Evolutionary conservation across 2,797 vertebrate genomes (phyloP), one percentile per base, ranked within the genome.

Genomic region (Cuniculus paca): DNA sequence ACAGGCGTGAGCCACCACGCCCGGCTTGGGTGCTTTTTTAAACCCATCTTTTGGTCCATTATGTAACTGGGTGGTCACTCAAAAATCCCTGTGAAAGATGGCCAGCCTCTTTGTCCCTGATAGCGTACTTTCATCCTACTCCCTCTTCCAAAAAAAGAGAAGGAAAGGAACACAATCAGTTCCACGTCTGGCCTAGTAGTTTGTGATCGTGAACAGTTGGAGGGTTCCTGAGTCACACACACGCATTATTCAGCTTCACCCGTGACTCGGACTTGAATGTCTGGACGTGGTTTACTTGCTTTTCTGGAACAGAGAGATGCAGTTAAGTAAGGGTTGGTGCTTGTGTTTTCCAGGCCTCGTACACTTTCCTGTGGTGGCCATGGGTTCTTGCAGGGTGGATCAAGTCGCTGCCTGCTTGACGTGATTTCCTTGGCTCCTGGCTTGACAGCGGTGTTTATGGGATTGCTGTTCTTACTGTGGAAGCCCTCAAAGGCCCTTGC

Each of bases 361-460:
- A 0, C 28, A 45, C 9, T 10, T 79, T 12, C 54, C 9, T 0
- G 0, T 4, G 7, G 45, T n/a, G 14, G 28, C 12, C 1, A 72
- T 28, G 9, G 13, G 9, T 26, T 75, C 81, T 14, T 16, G 2
- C 9, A 2, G 54, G 54, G 74, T 4, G 16, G 3, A 28, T 42
- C 0, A 26, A 26, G 70, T 56, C 31, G 6, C 36, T 36, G 34
- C 70, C 13, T 8, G 39, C 54, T 16, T 56, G 68, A 42, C 10
- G 0, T 65, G 72, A 24, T 34, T 81, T 24, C 17, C 58, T 80
- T n/a, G 70, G 89, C 86, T 70, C 6, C 0, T 42, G 2, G 34
- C 72, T n/a, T 2, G 1, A 75, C 24, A 0, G 34, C 1, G 1
- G 5, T 34, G 63, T 80, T 77, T 26, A 24, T 58, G 9, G 77